Percentiles rank a stretch among this genome's conserved stretches.
Conservation (phyloP, 2,113 vertebrate genomes). For the Grallaria varia region DNA sequence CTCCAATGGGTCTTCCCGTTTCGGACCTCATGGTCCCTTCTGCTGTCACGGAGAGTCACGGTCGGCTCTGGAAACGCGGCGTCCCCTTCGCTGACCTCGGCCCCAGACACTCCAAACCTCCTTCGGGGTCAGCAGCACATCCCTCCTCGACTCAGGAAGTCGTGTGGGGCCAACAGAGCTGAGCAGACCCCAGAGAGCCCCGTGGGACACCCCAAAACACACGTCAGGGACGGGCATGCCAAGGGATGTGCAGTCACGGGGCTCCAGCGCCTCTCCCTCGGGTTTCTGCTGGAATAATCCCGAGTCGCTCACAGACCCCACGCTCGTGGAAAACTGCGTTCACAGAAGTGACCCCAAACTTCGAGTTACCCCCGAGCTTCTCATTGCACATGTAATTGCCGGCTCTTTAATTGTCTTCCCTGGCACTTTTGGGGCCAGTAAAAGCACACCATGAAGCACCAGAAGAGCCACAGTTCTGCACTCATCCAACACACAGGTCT, state of each 20-base stretch:
- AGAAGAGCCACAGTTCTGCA: neutral
- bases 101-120: no score
- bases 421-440: neutral
- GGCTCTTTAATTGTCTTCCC: neutral
- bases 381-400: no score
- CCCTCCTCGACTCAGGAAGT: no score
- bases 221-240: accelerated
- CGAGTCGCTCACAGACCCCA: neutral
- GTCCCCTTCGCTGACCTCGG: no score
- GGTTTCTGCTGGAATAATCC: neutral
- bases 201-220: no score
- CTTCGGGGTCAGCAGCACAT: no score
- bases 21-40: neutral
- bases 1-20: neutral
- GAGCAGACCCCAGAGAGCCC: no score
- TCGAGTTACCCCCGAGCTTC: neutral
- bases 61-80: no score
- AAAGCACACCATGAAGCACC: neutral
- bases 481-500: neutral
- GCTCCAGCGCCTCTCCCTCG: neutral
- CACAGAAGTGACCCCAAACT: neutral
- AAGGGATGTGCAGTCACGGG: neutral
- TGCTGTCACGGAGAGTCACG: neutral
- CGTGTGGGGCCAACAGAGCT: no score
- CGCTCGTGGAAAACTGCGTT: neutral